Evolutionary conservation across 2,113 vertebrate species (phyloP).

Genomic region (Hippocampus comes): DNA sequence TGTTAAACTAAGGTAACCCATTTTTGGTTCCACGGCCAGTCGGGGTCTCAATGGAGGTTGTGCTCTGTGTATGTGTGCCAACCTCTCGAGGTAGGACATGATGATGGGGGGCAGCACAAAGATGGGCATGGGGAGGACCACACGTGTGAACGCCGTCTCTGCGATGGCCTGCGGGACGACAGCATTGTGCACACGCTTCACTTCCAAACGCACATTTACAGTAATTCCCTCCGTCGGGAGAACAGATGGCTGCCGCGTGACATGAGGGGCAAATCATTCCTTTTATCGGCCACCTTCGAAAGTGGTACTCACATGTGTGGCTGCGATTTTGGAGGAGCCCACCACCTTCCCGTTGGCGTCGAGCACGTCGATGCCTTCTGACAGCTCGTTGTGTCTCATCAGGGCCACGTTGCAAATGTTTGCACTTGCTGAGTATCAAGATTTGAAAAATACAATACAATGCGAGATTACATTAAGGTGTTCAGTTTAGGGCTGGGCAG

Average conservation of each 20-base stretch:
- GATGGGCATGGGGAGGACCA: conserved; percentile 96
- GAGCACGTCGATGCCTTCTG: conserved; percentile 91
- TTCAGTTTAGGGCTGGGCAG: not conserved
- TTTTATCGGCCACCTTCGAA: not conserved
- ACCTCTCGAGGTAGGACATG: conserved; percentile 98
- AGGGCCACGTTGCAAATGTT: conserved; percentile 97
- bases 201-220: conserved; percentile 29
- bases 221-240: conserved; percentile 26
- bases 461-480: not conserved
- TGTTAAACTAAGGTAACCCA: not conserved
- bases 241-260: conserved; percentile 34
- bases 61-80: conserved; percentile 36
- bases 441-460: not conserved
- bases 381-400: conserved; percentile 93
- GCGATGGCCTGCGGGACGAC: conserved; percentile 81
- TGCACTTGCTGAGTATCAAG: conserved; percentile 81
- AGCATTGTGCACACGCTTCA: conserved; percentile 51
- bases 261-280: conserved; percentile 4
- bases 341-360: conserved; percentile 85
- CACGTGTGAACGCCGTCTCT: conserved; percentile 92
- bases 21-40: too few species aligned
- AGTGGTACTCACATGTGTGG: conserved; percentile 79
- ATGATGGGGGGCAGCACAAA: conserved; percentile 95
- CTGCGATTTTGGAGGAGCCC: conserved; percentile 90
- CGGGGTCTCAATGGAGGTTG: not conserved